These are phyloP conservation scores for Aporophyla nigra DNA, from an alignment of 2,888 invertebrate genomes.

Conservation along the genomic window DNA sequence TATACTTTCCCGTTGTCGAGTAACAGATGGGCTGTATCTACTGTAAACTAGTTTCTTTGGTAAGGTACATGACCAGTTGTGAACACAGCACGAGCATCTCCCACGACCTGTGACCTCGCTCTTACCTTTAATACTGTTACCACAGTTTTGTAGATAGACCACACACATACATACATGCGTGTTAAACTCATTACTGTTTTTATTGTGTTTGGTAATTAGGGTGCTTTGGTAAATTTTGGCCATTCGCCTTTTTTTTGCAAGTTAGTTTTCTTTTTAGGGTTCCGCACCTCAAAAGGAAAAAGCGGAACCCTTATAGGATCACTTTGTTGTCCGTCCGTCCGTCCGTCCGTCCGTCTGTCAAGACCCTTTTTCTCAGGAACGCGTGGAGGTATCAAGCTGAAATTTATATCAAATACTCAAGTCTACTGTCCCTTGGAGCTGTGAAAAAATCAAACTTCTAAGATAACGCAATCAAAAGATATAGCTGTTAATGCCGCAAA, in stretches of 20 bases:
- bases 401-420: too few species aligned
- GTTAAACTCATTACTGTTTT: constrained; percentile 15
- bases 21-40: constrained; percentile 28
- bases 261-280: too few species aligned
- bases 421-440: too few species aligned
- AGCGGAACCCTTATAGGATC: too few species aligned
- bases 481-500: too few species aligned
- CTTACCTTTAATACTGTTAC: constrained; percentile 52
- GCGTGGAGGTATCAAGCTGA: too few species aligned
- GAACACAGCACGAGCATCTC: constrained; percentile 54
- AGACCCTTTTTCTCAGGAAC: too few species aligned
- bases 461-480: too few species aligned
- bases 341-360: too few species aligned
- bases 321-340: too few species aligned
- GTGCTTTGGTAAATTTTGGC: neutral
- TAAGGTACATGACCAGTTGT: constrained; percentile 47
- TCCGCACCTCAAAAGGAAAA: too few species aligned
- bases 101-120: constrained; percentile 57
- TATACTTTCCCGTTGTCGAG: constrained; percentile 15
- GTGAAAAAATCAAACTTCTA: too few species aligned
- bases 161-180: constrained; percentile 36
- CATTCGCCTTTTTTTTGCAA: constrained; percentile 2
- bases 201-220: neutral
- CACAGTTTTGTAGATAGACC: constrained; percentile 53
- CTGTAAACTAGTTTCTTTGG: constrained; percentile 50